Base-by-base conservation (phyloP, 1,140 invertebrate species). In the Dendroctonus valens region DNA sequence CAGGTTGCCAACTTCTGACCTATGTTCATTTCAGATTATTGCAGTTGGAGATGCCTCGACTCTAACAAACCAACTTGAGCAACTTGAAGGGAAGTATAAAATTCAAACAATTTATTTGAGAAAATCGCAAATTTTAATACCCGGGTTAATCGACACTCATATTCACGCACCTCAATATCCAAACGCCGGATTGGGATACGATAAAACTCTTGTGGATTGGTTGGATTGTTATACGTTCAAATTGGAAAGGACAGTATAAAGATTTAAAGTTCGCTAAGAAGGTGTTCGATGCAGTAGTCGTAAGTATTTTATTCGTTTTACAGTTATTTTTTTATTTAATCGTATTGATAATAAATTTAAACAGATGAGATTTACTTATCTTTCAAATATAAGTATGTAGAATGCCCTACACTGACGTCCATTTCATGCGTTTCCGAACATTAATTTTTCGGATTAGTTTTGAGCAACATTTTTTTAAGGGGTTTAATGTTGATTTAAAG, bases 101-200 rank as follows among this genome's bases (percentile, higher is more conserved):
- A 50, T 51, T 37, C 42, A 74, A 26, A 54, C 51, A 67, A 62
- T 61, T 3, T 69, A 54, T 59, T 68, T 91, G 7, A 78, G 75
- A 46, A 57, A 78, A 7, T 79, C 81, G 58, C 85, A 94, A 79
- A 89, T 95, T 76, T 73, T 96, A 5, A 88, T 93, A 70, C 94
- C 94, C 5, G 94, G 94, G 5, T 88, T 97, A 65, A 83, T 95
- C 5, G 94, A 97, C 77, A 89, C 89, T 9, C 94, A 97, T 72
- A 89, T 92, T 50, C 94, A 97, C 83, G 91, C 92, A 0, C 88
- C 91, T 3, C 94, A 96, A 79, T 89, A 90, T 72, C 89, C 91
- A 2, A 94, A 94, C 78, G 79, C 87, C 66, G 93, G 93, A 6
- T 73, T 93, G 8, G 93, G 91, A 0, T 83, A 92, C 61, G 92